phyloP scores from a whole-genome alignment of 1,140 invertebrate species.

The Drosophila arawakana region DNA sequence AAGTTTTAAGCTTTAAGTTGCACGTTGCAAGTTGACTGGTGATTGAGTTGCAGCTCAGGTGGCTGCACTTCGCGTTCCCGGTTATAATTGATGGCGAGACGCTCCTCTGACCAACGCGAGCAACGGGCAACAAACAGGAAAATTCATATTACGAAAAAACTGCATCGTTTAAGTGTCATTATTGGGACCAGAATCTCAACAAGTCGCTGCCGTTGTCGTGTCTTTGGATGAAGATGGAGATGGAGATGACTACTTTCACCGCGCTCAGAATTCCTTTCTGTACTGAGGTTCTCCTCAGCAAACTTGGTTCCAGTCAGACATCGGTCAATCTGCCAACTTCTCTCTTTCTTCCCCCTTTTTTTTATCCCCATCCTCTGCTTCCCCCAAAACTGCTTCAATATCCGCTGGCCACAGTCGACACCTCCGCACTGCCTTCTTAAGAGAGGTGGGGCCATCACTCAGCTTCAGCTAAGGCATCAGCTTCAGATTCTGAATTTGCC shows the following conservation, averaged over 20 bases:
- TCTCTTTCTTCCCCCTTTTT: background rate
- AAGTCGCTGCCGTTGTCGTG: conserved; percentile 62
- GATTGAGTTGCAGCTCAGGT: conserved; percentile 79
- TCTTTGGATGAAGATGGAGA: conserved; percentile 46
- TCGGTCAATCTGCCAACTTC: conserved; percentile 62
- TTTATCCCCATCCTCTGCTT: background rate
- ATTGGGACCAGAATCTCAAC: conserved; percentile 80
- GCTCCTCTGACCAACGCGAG: conserved; percentile 39
- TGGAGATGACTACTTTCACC: conserved; percentile 76
- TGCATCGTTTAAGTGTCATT: conserved; percentile 82
- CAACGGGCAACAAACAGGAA: conserved; percentile 67
- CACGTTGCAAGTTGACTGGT: conserved; percentile 29
- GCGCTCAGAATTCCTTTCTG: conserved; percentile 68
- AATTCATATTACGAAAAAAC: conserved; percentile 81
- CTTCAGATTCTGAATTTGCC: background rate
- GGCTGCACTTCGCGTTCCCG: conserved; percentile 30
- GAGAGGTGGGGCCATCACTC: conserved; percentile 69
- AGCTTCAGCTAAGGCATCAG: conserved; percentile 33
- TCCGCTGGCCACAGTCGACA: conserved; percentile 71
- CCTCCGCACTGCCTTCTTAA: conserved; percentile 61
- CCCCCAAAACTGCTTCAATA: conserved; percentile 46
- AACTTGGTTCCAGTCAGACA: conserved; percentile 56
- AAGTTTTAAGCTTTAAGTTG: conserved; percentile 11
- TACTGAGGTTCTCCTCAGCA: conserved; percentile 16
- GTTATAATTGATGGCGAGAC: conserved; percentile 69